phyloP scores from a whole-genome alignment of 1,140 invertebrate species.

The Bombus confusus region DNA sequence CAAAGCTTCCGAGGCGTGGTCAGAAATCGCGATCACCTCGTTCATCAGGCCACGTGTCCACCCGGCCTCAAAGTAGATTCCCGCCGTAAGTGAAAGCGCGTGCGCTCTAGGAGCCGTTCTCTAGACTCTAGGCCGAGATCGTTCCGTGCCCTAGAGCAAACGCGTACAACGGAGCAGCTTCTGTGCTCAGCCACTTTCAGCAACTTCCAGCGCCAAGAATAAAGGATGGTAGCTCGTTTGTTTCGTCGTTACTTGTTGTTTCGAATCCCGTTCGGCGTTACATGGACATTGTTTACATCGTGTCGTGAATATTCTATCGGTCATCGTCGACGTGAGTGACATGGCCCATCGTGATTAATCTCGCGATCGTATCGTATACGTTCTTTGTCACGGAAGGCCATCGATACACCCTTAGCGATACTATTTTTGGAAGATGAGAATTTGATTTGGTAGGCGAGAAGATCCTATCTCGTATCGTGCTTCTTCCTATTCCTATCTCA shows the following conservation, averaged over 20 bases:
- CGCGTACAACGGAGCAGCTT: not conserved
- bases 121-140: slow-evolving; percentile 8
- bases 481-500: not conserved
- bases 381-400: not conserved
- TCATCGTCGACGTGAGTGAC: not conserved
- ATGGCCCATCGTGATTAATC: not conserved
- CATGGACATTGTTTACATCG: not conserved
- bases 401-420: not conserved
- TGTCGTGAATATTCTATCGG: not conserved
- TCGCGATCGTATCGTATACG: not conserved
- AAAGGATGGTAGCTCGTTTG: not conserved
- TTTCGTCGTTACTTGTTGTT: too few species aligned
- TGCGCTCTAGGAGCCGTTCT: slow-evolving; percentile 10
- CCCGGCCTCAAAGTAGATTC: slow-evolving; percentile 13
- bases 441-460: not conserved
- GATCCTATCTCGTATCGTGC: not conserved
- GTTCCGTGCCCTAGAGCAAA: not conserved
- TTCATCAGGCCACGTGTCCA: slow-evolving; percentile 31
- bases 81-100: slow-evolving; percentile 39
- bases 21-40: slow-evolving; percentile 13
- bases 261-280: not conserved
- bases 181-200: not conserved
- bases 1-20: slow-evolving; percentile 36
- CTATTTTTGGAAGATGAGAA: not conserved
- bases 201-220: not conserved